These are phyloP conservation scores for Actinia equina DNA, from an alignment of 64 coral and sea anemone species.

Conservation along the genomic window DNA sequence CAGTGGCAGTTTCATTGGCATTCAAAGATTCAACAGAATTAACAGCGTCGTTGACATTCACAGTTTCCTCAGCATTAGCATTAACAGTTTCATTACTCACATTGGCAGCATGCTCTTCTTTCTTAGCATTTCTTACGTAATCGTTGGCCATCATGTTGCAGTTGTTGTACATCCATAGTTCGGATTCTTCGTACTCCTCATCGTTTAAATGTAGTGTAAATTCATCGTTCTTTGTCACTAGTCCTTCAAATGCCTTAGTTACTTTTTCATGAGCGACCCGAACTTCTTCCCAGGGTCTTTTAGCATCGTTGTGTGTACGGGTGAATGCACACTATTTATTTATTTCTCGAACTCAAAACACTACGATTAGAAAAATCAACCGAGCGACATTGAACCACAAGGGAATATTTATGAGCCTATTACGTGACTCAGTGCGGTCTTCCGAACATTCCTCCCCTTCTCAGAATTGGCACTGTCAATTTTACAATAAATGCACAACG, in stretches of 20 bases:
- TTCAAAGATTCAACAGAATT: neutral
- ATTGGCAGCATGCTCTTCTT: neutral
- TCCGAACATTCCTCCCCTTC: no score
- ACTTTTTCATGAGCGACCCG: neutral
- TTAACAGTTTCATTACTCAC: neutral
- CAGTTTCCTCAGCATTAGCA: neutral
- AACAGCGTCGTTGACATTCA: slow-evolving; percentile 3
- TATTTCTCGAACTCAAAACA: no score
- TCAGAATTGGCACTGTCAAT: no score
- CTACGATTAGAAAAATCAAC: no score
- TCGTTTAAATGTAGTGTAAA: slow-evolving; percentile 43
- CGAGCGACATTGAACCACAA: no score
- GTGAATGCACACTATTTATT: no score
- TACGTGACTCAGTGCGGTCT: no score
- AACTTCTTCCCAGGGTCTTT: slow-evolving; percentile 14
- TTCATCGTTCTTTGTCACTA: slow-evolving; percentile 29
- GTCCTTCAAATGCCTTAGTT: slow-evolving; percentile 5
- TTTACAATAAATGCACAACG: no score
- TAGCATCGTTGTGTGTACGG: neutral
- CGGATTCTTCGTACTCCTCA: slow-evolving; percentile 33
- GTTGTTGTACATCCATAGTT: slow-evolving; percentile 39
- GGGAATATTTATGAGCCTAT: no score
- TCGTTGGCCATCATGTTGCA: slow-evolving; percentile 21
- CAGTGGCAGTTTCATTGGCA: neutral
- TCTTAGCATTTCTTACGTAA: slow-evolving; percentile 10